A percentile compares a stretch with the other conserved stretches of the same genome.
Evolutionary conservation across 2,113 vertebrate genomes (phyloP).

Genomic region (Dendropsophus ebraccatus): DNA sequence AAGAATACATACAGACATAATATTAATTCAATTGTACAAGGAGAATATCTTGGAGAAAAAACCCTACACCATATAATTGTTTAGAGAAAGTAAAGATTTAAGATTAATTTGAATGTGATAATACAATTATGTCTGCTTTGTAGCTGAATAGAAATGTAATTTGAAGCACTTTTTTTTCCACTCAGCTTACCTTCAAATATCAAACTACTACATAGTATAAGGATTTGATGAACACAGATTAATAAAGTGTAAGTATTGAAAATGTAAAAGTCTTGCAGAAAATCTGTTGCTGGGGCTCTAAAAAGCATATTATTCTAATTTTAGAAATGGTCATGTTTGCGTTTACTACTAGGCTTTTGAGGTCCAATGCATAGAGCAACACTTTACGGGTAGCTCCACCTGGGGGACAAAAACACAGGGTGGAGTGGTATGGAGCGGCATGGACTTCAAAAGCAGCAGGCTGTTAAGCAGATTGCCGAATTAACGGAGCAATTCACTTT

Average conservation of each 20-base stretch:
- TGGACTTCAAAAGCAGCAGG: too few species aligned
- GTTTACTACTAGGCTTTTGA: too few species aligned
- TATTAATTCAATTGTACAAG: conserved; percentile 54
- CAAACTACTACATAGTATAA: not conserved
- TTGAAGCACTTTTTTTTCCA: not conserved
- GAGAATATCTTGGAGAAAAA: conserved; percentile 31
- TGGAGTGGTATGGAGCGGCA: too few species aligned
- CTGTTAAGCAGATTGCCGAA: too few species aligned
- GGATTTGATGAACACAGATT: not conserved
- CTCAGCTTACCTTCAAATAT: not conserved
- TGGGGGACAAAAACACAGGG: too few species aligned
- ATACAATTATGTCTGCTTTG: not conserved
- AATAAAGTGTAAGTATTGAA: not conserved
- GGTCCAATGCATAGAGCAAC: too few species aligned
- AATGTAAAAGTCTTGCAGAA: not conserved
- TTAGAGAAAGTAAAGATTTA: conserved; percentile 27
- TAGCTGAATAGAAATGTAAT: not conserved
- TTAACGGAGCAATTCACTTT: too few species aligned
- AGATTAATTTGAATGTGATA: conserved; percentile 18
- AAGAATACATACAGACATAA: conserved; percentile 47
- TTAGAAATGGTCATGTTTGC: not conserved
- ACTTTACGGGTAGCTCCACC: too few species aligned
- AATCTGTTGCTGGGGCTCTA: not conserved
- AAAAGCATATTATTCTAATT: not conserved
- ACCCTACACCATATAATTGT: conserved; percentile 37